Conservation (phyloP, 1,140 invertebrate genomes). For the Cephus cinctus region DNA sequence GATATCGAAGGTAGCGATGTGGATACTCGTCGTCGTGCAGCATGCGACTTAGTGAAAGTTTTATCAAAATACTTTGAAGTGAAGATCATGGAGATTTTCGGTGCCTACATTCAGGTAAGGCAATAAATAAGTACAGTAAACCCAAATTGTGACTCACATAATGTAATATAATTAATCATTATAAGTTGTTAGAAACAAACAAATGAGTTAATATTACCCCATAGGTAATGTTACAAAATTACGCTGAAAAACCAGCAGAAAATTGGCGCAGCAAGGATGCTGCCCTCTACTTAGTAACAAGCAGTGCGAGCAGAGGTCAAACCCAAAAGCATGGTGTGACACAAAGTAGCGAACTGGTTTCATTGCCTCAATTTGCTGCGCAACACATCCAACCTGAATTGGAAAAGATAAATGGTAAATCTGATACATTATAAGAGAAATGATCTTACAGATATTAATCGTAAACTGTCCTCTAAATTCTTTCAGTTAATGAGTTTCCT, state of each 20-base stretch:
- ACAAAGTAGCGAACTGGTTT: constrained; percentile 84
- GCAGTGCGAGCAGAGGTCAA: constrained; percentile 86
- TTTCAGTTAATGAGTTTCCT: constrained; percentile 79
- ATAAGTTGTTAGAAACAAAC: no score
- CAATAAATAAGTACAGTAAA: constrained; percentile 6
- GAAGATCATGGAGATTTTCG: constrained; percentile 90
- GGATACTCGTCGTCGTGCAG: constrained; percentile 90
- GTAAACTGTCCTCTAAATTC: background rate
- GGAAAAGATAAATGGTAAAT: constrained; percentile 67
- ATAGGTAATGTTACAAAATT: constrained; percentile 78
- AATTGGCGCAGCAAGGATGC: constrained; percentile 96
- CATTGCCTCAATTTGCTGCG: constrained; percentile 83
- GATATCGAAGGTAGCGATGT: constrained; percentile 99
- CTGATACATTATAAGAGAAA: background rate
- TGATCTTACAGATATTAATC: constrained; percentile 1
- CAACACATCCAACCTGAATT: constrained; percentile 86
- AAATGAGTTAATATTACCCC: no score
- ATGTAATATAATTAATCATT: no score
- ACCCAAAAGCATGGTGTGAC: constrained; percentile 92
- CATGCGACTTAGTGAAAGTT: constrained; percentile 93
- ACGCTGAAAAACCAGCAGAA: constrained; percentile 68
- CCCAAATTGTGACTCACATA: no score
- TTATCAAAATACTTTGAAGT: constrained; percentile 87
- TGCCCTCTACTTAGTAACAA: constrained; percentile 94
- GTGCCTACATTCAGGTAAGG: constrained; percentile 74